Percentiles rank a stretch among this genome's conserved stretches.
These are phyloP conservation scores for Crocuta crocuta DNA, from an alignment of 2,113 vertebrate genomes.

Conservation along the genomic window DNA sequence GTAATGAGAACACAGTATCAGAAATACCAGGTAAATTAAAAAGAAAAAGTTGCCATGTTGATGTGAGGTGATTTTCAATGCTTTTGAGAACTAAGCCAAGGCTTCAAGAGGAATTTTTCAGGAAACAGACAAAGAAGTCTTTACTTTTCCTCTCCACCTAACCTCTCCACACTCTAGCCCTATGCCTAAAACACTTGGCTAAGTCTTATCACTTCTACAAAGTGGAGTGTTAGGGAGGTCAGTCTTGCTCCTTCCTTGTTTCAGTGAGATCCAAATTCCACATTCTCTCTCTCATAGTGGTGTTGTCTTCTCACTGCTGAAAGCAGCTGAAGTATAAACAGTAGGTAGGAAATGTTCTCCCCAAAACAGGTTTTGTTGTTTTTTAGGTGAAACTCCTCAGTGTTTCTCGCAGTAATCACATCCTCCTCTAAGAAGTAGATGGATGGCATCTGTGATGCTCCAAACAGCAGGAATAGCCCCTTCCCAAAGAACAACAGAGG, in stretches of 20 bases:
- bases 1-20: background rate
- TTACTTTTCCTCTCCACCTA: background rate
- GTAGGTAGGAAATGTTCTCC: rapidly evolving
- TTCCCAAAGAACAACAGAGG: background rate
- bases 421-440: background rate
- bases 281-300: rapidly evolving
- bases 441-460: background rate
- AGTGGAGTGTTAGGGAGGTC: background rate
- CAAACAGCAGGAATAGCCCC: background rate
- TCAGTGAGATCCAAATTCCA: background rate
- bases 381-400: slow-evolving; percentile 12
- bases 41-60: background rate
- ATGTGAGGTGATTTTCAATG: background rate
- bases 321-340: background rate
- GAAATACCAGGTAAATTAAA: background rate
- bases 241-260: background rate
- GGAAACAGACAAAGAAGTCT: background rate
- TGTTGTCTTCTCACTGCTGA: background rate
- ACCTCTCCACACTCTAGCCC: background rate
- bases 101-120: background rate
- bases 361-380: slow-evolving; percentile 15
- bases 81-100: background rate
- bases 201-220: background rate
- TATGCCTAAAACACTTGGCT: background rate
- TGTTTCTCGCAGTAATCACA: background rate